Percentiles rank a stretch among this genome's conserved stretches.
phyloP scores from a whole-genome alignment of 2,888 invertebrate species.

The Stenchaetothrips biformis region DNA sequence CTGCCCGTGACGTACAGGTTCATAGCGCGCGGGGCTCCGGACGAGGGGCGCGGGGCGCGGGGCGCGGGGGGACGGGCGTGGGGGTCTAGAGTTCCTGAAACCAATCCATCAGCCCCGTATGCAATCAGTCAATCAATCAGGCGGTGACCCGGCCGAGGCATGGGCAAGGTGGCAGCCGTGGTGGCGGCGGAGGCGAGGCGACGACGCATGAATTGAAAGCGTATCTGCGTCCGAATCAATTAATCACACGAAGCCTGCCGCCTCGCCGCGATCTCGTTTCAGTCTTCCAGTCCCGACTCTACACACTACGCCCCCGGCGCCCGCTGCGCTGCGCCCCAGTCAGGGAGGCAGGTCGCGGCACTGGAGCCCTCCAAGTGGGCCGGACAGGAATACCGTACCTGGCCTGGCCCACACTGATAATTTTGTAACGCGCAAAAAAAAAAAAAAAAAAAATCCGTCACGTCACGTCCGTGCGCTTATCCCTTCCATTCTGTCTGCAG shows the following conservation, averaged over 20 bases:
- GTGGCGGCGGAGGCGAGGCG: neutral
- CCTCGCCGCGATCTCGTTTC: neutral
- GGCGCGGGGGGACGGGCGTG: too few relatives aligned
- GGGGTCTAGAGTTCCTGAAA: neutral
- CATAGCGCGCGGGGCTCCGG: neutral
- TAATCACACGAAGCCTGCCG: neutral
- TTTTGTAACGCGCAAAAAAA: neutral
- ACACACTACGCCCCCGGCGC: too few relatives aligned
- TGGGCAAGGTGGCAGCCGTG: too few relatives aligned
- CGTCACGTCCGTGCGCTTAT: neutral
- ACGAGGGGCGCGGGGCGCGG: too few relatives aligned
- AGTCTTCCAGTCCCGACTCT: neutral
- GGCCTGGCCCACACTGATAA: neutral
- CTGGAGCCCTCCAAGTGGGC: too few relatives aligned
- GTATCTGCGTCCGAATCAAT: constrained; percentile 14
- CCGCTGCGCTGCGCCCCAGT: too few relatives aligned
- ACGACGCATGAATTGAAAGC: constrained; percentile 20
- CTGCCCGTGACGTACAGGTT: constrained; percentile 7
- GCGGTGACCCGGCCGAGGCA: too few relatives aligned
- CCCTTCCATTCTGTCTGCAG: constrained; percentile 46
- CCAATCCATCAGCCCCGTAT: constrained; percentile 11
- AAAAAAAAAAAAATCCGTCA: neutral
- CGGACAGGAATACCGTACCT: neutral
- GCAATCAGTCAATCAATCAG: constrained; percentile 23
- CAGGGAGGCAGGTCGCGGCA: too few relatives aligned